These are phyloP conservation scores for Hermaeophaga mercurialis DNA, from an alignment of 2,888 invertebrate species.

Conservation along the genomic window DNA sequence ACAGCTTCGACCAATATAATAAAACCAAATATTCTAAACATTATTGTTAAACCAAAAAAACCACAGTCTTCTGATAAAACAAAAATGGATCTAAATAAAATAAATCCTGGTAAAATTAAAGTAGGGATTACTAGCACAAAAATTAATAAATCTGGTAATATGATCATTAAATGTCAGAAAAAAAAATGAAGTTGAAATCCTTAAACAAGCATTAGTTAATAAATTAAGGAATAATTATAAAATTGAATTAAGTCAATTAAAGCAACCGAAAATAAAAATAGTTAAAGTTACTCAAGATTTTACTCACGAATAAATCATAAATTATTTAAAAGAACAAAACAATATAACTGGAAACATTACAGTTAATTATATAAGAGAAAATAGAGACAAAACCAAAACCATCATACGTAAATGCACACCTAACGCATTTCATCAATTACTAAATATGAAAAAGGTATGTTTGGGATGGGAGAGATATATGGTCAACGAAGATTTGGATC, in stretches of 20 bases:
- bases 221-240: no score
- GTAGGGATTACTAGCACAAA: not conserved
- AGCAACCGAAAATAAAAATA: not conserved
- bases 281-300: no score
- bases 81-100: no score
- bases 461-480: not conserved
- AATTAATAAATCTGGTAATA: not conserved
- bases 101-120: not conserved
- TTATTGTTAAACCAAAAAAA: not conserved
- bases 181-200: constrained; percentile 5
- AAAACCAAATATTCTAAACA: not conserved
- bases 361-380: not conserved
- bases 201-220: not conserved
- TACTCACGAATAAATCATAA: no score
- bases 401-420: not conserved
- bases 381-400: no score
- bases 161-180: constrained; percentile 2
- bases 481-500: no score
- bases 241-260: not conserved
- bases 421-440: not conserved
- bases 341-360: no score
- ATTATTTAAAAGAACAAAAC: no score
- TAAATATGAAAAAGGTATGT: no score
- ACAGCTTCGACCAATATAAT: not conserved
- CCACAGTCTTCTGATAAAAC: not conserved